These are phyloP conservation scores for Desoria tigrina DNA, from an alignment of 2,888 invertebrate genomes.

Conservation along the genomic window DNA sequence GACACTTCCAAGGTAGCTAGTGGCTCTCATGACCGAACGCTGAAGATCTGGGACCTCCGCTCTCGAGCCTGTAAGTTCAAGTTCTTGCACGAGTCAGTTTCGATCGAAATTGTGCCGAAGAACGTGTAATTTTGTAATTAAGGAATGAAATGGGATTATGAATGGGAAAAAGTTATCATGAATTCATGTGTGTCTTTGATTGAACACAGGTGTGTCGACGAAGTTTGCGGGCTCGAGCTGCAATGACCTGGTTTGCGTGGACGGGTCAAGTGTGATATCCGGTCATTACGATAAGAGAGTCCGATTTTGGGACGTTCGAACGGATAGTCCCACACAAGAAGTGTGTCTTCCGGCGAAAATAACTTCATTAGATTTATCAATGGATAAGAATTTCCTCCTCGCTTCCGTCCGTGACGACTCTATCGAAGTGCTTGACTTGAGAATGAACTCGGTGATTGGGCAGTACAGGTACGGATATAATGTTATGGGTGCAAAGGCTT, in stretches of 20 bases:
- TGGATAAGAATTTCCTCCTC: constrained; percentile 86
- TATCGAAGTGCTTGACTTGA: constrained; percentile 87
- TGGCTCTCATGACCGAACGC: constrained; percentile 95
- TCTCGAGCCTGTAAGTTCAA: constrained; percentile 78
- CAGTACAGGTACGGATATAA: constrained; percentile 88
- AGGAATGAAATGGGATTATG: too few species aligned
- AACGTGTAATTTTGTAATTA: too few species aligned
- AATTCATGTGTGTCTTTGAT: neutral
- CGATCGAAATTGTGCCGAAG: too few species aligned
- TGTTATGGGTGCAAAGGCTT: too few species aligned
- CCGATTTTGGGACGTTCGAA: constrained; percentile 89
- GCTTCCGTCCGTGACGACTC: constrained; percentile 94
- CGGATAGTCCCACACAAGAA: constrained; percentile 61
- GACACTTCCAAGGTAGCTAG: constrained; percentile 66
- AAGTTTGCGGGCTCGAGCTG: constrained; percentile 96
- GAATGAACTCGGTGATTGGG: constrained; percentile 87
- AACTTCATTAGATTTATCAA: constrained; percentile 77
- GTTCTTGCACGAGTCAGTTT: too few species aligned
- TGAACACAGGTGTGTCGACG: constrained; percentile 74
- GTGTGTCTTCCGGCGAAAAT: constrained; percentile 83
- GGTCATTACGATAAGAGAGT: constrained; percentile 98
- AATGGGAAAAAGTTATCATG: neutral
- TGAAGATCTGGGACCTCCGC: constrained; percentile 97
- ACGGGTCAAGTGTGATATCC: constrained; percentile 81
- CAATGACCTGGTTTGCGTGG: constrained; percentile 90